Base-by-base conservation (phyloP, 2,888 invertebrate species). In the Piscicola geometra region DNA sequence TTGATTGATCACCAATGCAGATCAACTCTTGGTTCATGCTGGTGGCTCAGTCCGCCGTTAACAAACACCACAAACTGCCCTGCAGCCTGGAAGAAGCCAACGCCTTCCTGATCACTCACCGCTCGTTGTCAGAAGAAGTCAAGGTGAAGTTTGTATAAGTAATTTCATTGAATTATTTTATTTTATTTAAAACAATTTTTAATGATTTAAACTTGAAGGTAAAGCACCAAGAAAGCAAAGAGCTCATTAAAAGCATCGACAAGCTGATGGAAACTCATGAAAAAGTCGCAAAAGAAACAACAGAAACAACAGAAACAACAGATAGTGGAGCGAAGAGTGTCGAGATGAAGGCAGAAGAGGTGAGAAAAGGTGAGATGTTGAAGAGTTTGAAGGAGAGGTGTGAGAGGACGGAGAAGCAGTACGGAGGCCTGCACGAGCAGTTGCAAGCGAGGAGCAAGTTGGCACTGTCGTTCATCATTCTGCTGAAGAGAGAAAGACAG, bases 61-160 rank as follows among this genome's bases (percentile, higher is more conserved):
- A 90, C 81, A 89, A 90, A 67, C 90, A 91, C 82, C 88, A 89
- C 78, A 89, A 91, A 81, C 90, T 92, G 89, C 92, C 92, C n/a
- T 80, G 79, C n/a, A 82, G 81, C 80, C 81, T 85, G 79, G 81
- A 81, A 77, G 82, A 82, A 78, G 90, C 91, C 67, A 88, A 89
- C 81, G 91, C 91, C 83, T 92, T 92, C 84, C 87, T 91, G 78
- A 88, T 90, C 81, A 87, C 90, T 80, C 92, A 93, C 83, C 89
- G 90, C 80, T 89, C 90, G 81, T 85, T 92, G 71, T 88, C 91
- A 81, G 89, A 89, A 81, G 92, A 93, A 84, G 86, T 92, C 79
- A 89, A 89, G 88, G 90, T 90, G 84, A 35, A 21, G 21, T 15
- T 47, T 15, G 9, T 9, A 15, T 21, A 47, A 18, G 21, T 56